These are phyloP conservation scores for Hemicordylus capensis DNA, from an alignment of 2,113 vertebrate genomes.

Conservation along the genomic window DNA sequence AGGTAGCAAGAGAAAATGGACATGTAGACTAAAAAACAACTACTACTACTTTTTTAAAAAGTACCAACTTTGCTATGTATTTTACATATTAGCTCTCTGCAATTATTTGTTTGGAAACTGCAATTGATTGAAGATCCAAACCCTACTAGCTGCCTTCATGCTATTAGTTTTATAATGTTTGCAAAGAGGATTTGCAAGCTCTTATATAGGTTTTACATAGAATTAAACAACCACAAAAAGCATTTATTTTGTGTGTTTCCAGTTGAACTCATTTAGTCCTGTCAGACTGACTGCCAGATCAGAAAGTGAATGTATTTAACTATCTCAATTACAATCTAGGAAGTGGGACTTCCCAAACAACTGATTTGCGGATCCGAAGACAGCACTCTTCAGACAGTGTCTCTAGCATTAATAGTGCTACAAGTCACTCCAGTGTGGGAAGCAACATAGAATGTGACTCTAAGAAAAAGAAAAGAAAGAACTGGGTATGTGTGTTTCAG, in stretches of 20 bases:
- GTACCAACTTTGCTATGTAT: not conserved
- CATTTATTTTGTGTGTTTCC: not conserved
- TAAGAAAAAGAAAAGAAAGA: slow-evolving; percentile 98
- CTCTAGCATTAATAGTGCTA: slow-evolving; percentile 95
- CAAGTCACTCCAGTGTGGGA: slow-evolving; percentile 96
- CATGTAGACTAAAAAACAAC: not conserved
- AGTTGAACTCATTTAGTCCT: not conserved
- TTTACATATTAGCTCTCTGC: too few relatives aligned
- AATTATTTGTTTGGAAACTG: not conserved
- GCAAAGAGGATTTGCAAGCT: not conserved
- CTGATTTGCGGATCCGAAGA: slow-evolving; percentile 92
- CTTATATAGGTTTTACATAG: too few relatives aligned
- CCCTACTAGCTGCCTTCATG: not conserved
- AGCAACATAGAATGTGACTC: slow-evolving; percentile 93
- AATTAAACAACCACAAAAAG: not conserved
- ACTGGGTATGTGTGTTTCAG: slow-evolving; percentile 85
- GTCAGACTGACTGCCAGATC: not conserved
- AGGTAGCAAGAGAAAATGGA: not conserved
- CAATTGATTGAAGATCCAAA: not conserved
- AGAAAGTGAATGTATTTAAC: accelerated
- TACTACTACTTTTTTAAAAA: too few relatives aligned
- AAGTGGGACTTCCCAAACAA: slow-evolving; percentile 72
- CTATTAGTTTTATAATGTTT: not conserved
- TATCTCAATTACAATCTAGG: slow-evolving; percentile 44
- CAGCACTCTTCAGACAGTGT: slow-evolving; percentile 98